A percentile compares a stretch with the other conserved stretches of the same genome.
Conservation (phyloP, 2,113 vertebrate species). For the Fukomys damarensis region DNA sequence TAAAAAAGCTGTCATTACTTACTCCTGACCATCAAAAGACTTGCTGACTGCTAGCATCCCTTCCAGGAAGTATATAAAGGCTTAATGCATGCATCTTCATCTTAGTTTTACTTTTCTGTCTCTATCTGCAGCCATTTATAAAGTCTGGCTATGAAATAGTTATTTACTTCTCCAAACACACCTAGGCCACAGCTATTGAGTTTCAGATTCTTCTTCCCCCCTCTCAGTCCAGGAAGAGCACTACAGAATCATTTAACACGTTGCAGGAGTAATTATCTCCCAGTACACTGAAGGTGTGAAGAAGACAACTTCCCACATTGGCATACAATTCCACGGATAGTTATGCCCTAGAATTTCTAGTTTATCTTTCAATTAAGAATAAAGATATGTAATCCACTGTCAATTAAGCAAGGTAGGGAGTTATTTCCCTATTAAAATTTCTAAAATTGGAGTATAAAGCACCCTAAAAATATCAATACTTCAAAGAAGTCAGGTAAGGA, state of each 20-base stretch:
- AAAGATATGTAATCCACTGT: constrained; percentile 11
- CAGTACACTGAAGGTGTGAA: constrained; percentile 28
- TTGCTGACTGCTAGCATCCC: background rate
- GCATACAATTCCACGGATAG: constrained; percentile 9
- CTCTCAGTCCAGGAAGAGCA: constrained; percentile 43
- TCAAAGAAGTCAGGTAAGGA: background rate
- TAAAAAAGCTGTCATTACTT: background rate
- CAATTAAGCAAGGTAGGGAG: constrained; percentile 45
- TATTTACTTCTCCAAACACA: constrained; percentile 35
- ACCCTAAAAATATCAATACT: constrained; percentile 61
- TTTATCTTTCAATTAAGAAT: constrained; percentile 51
- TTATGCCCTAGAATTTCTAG: constrained; percentile 32
- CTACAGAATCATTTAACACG: constrained; percentile 45
- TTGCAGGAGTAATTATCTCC: constrained; percentile 43
- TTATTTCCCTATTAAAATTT: background rate
- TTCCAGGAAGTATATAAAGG: background rate
- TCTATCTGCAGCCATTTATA: background rate
- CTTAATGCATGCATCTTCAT: background rate
- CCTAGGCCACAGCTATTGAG: background rate
- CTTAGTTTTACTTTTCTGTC: background rate
- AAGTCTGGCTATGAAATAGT: constrained; percentile 35
- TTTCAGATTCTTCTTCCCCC: background rate
- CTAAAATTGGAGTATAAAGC: background rate
- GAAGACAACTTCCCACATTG: constrained; percentile 56
- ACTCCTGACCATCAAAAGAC: background rate